Evolutionary conservation across 2,113 vertebrate species (phyloP), one percentile per base, ranked within the genome.

Genomic region (Siniperca knerii): DNA sequence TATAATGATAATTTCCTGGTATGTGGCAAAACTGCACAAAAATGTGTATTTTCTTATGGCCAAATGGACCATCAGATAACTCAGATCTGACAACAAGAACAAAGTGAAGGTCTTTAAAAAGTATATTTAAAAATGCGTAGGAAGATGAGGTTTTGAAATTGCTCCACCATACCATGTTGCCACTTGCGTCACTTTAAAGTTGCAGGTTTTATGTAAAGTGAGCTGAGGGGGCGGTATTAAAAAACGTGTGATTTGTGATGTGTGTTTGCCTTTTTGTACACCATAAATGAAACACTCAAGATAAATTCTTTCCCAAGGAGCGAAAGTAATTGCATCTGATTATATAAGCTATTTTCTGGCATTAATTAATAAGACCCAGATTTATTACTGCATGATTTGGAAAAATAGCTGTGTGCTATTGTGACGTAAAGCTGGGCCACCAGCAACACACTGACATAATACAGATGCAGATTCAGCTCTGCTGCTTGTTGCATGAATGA

Each of bases 401-500:
- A 58, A 35, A 74, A 46, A 35, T 7, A 12, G n/a, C 13, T 54
- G 29, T 1, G 3, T 0, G 11, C 4, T 29, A 29, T 29, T 21
- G 20, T 60, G 72, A 68, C 44, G 11, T 65, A 65, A 60, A 69
- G 46, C 37, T 23, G 25, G 46, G 2, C 57, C 50, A 37, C 29
- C 10, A 7, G 61, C 60, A 64, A 33, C 84, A 85, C 58, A 1
- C 66, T 69, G 77, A 79, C 50, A 78, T 37, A 25, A 21, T 42
- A 52, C 77, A 85, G 84, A 87, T 48, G 35, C 68, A 73, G 55
- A 65, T 62, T 61, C 58, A 70, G 69, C 75, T 73, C 66, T 16
- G 66, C 62, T 65, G 82, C 82, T 57, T 62, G 55, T 67, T 77
- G 71, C 68, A n/a, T 84, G 86, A 82, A 80, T 86, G 75, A 75